Conservation (phyloP, 2,888 invertebrate species). For the Chesias legatella region DNA sequence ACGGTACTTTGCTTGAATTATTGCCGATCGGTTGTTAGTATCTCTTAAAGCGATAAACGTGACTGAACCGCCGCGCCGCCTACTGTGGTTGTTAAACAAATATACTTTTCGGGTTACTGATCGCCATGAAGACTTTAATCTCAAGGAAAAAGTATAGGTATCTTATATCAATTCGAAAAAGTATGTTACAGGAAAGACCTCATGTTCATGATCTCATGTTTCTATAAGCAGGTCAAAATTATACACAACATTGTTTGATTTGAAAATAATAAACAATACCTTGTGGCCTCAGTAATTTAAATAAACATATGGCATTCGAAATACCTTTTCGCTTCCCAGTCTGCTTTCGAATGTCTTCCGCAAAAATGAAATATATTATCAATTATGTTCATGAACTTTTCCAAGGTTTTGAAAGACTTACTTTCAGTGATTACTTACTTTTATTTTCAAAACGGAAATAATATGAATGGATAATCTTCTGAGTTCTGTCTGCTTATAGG, state of each 20-base stretch:
- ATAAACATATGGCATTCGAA: constrained; percentile 1
- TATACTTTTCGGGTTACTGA: background rate
- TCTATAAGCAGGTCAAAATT: no score
- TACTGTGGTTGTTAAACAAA: constrained; percentile 13
- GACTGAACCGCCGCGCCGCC: constrained; percentile 17
- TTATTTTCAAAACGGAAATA: no score
- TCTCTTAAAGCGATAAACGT: constrained; percentile 20
- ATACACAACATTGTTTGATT: no score
- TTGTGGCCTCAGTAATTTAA: background rate
- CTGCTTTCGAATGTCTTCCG: constrained; percentile 10
- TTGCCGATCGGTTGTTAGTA: constrained; percentile 35
- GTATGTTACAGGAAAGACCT: no score
- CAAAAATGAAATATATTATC: constrained; percentile 5
- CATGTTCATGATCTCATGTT: no score
- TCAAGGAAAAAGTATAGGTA: no score
- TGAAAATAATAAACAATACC: no score
- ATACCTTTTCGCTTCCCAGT: constrained; percentile 7
- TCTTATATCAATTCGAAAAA: no score
- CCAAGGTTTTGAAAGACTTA: constrained; percentile 5
- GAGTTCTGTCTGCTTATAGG: no score
- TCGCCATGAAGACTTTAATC: no score
- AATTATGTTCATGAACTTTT: constrained; percentile 2
- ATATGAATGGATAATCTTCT: no score
- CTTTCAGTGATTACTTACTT: background rate
- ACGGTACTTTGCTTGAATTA: constrained; percentile 54